phyloP scores from a whole-genome alignment of 2,113 vertebrate species.

The Heterotis niloticus region DNA sequence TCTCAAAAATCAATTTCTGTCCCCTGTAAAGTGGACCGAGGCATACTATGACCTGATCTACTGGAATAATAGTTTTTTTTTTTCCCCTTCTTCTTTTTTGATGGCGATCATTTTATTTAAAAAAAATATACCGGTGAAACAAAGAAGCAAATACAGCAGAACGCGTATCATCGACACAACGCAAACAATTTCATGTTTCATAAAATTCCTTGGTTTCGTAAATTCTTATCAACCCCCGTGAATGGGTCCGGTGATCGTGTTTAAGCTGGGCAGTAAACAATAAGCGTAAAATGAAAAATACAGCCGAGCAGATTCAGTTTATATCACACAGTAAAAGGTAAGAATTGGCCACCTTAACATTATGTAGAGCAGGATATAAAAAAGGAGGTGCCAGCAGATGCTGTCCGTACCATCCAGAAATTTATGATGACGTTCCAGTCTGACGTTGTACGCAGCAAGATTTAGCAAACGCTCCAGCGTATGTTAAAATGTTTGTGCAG shows the following conservation, averaged over 20 bases:
- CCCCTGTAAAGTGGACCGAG: slow-evolving; percentile 7
- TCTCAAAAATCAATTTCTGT: slow-evolving; percentile 19
- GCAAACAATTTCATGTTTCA: neutral
- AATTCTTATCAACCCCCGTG: neutral
- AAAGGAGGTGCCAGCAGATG: neutral
- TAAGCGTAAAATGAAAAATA: neutral
- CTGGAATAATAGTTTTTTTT: neutral
- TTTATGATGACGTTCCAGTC: neutral
- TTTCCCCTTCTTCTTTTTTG: neutral
- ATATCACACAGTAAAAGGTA: neutral
- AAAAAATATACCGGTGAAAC: neutral
- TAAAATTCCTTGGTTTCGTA: neutral
- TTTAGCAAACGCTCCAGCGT: no score
- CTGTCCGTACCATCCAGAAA: neutral
- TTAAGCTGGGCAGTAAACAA: neutral
- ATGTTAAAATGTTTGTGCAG: neutral
- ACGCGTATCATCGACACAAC: neutral
- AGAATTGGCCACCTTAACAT: no score
- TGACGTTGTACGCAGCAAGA: no score
- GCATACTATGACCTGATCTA: slow-evolving; percentile 13
- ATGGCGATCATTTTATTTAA: neutral
- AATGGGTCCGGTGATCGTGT: no score
- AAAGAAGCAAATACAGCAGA: neutral
- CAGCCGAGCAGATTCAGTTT: neutral
- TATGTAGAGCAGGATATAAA: no score